Conservation (phyloP, 2,888 invertebrate species). For the Erebia epiphron region DNA sequence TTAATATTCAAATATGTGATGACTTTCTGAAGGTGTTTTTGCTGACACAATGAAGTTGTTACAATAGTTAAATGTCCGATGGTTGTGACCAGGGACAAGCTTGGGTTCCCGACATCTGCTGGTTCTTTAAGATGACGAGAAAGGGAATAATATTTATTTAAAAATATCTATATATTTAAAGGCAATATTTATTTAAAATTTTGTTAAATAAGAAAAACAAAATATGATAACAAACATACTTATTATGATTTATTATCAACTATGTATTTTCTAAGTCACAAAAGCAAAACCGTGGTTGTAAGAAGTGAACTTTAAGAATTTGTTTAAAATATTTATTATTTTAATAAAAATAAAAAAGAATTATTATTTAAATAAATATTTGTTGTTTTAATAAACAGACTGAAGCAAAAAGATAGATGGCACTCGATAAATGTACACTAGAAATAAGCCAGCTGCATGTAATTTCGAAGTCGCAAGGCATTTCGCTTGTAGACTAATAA, state of each 20-base stretch:
- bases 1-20: too few relatives aligned
- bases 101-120: too few relatives aligned
- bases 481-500: too few relatives aligned
- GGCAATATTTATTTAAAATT: constrained; percentile 46
- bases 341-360: too few relatives aligned
- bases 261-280: constrained; percentile 67
- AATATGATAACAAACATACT: constrained; percentile 78
- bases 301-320: background rate
- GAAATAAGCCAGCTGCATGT: background rate
- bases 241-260: constrained; percentile 45
- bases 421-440: background rate
- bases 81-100: too few relatives aligned
- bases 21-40: too few relatives aligned
- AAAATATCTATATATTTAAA: constrained; percentile 26
- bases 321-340: constrained; percentile 18
- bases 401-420: constrained; percentile 3
- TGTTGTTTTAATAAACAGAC: background rate
- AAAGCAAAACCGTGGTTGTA: constrained; percentile 49
- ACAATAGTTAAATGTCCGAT: too few relatives aligned
- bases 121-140: too few relatives aligned
- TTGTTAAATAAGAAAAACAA: constrained; percentile 68
- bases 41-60: too few relatives aligned
- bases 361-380: background rate
- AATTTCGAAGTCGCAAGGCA: too few relatives aligned
- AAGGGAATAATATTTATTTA: background rate